phyloP scores from a whole-genome alignment of 2,888 invertebrate species.

The Drosophila greeni region DNA sequence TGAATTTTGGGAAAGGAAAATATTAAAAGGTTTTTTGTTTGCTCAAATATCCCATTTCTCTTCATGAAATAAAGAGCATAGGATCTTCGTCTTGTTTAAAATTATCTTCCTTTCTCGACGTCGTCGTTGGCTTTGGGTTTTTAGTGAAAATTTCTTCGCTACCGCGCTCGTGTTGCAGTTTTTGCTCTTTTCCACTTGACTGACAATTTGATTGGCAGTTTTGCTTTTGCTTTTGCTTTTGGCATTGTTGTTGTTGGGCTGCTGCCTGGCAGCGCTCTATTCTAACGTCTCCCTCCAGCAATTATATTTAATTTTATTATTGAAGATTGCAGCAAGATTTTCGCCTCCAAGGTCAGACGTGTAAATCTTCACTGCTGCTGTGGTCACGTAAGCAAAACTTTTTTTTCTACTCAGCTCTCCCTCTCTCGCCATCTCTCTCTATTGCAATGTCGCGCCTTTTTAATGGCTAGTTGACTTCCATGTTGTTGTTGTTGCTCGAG shows the following conservation, averaged over 20 bases:
- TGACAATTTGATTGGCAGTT: conserved; percentile 72
- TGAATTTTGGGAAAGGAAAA: not conserved
- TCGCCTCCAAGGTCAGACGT: conserved; percentile 70
- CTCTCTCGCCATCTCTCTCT: conserved; percentile 46
- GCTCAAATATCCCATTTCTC: too few relatives aligned
- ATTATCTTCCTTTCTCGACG: not conserved
- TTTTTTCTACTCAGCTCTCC: conserved; percentile 40
- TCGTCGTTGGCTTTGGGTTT: conserved; percentile 10
- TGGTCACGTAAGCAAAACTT: conserved; percentile 69
- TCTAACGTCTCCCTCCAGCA: conserved; percentile 60
- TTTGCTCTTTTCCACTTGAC: conserved; percentile 72
- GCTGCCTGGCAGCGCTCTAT: conserved; percentile 38
- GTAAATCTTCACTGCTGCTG: conserved; percentile 67
- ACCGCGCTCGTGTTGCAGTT: conserved; percentile 60
- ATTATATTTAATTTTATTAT: conserved; percentile 76
- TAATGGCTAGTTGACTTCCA: conserved; percentile 49
- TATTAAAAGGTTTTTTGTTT: fast-evolving
- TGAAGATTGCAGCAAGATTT: conserved; percentile 74
- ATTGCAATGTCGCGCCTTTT: conserved; percentile 59
- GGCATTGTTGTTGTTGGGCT: conserved; percentile 34
- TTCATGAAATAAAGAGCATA: too few relatives aligned
- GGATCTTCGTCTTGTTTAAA: not conserved
- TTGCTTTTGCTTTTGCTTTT: conserved; percentile 59
- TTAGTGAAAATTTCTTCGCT: conserved; percentile 66
- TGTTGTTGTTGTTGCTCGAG: conserved; percentile 34